A percentile compares a stretch with the other conserved stretches of the same genome.
phyloP scores from a whole-genome alignment of 2,888 invertebrate genomes.

The Chrysopilus asiliformis region DNA sequence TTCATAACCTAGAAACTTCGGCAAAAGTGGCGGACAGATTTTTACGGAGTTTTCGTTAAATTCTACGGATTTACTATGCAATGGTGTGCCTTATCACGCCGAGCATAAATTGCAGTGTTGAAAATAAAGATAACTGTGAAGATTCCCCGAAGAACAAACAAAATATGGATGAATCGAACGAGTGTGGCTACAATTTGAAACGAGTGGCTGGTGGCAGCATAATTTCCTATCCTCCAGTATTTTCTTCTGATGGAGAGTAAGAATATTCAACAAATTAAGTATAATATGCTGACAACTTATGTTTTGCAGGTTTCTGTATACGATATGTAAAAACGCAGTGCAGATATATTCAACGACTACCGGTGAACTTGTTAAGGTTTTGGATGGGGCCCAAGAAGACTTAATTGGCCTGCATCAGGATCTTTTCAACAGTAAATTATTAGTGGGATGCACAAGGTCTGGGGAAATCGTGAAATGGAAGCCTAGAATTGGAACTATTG shows the following conservation, averaged over 20 bases:
- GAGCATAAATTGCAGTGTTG: no score
- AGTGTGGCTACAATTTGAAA: constrained; percentile 40
- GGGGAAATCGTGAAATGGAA: constrained; percentile 47
- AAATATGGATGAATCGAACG: no score
- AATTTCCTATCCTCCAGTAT: constrained; percentile 44
- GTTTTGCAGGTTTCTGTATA: constrained; percentile 43
- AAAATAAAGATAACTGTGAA: background rate
- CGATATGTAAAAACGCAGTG: constrained; percentile 45
- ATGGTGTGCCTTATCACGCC: constrained; percentile 10
- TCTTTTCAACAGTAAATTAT: constrained; percentile 33
- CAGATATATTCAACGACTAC: constrained; percentile 51
- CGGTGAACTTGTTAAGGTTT: constrained; percentile 46
- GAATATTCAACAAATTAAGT: constrained; percentile 20
- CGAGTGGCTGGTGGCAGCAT: constrained; percentile 49
- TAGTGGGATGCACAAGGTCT: constrained; percentile 41
- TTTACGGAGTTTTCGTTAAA: background rate
- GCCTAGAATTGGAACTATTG: constrained; percentile 43
- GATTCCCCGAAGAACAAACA: no score
- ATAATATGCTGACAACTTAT: background rate
- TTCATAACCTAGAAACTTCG: no score
- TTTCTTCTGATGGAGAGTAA: constrained; percentile 49
- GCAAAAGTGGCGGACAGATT: no score
- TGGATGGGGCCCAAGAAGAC: constrained; percentile 41
- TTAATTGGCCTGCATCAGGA: constrained; percentile 40
- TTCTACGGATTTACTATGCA: background rate